Base-by-base conservation (phyloP, 2,888 invertebrate species). In the Nezara viridula region DNA sequence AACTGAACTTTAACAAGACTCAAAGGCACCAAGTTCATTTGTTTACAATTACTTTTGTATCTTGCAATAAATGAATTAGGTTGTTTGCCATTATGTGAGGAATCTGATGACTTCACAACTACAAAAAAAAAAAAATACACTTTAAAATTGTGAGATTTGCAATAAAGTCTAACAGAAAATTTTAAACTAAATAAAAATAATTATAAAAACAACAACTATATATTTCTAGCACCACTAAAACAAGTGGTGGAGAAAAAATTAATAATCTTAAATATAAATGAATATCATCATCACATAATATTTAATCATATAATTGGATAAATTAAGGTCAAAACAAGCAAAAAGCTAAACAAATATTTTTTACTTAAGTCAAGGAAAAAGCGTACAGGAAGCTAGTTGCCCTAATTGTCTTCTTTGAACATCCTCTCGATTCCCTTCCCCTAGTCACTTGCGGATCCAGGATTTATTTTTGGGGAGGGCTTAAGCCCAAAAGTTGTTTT, bases 1-100 rank as follows among this genome's bases (percentile, higher is more conserved):
- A 86, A 88, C 21, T 85, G 81, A 21, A 89, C 89, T 90, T 90
- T 90, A 24, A 90, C 89, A 44, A 88, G 88, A 60, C 85, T 89
- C 87, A 90, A 77, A 27, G 90, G 90, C 81, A 90, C 90, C 14
- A 86, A 47, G 50, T 90, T 66, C 66, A 88, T 50, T 44, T 88
- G 66, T 44, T 89, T 89, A 49, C 90, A 90, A 9, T 85, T 32
- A 16, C 85, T 55, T 73, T 89, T 89, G 60, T 90, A 90, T 24
- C 52, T 87, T 24, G 66, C 81, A 49, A 87, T 73, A 86, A 90
- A 90, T 85, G 88, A 50, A 21, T 88, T 50, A 24, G 81, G 81
- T n/a, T 85, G 77, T 50, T 81, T 88, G 3, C 21, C 50, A 19
- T 88, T 66, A n/a, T 88, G 14, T n/a, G 44, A 47, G 9, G 73